Evolutionary conservation across 2,888 invertebrate genomes (phyloP).

Genomic region (Leucophenga maculata): DNA sequence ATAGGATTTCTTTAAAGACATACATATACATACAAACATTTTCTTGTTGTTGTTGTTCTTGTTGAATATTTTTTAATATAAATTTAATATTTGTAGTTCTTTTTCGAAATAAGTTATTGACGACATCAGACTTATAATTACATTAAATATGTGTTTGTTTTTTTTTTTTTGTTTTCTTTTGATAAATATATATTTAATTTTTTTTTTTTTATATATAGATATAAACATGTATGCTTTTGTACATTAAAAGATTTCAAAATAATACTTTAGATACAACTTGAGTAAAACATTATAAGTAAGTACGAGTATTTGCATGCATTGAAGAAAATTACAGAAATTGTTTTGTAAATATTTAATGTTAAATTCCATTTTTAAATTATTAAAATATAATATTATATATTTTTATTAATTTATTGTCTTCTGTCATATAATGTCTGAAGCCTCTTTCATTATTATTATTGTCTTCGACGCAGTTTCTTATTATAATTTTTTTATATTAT

Average conservation of each 20-base stretch:
- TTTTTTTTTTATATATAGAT: slow-evolving; percentile 14
- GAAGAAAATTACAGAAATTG: neutral
- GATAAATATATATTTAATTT: neutral
- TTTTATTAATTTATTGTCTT: slow-evolving; percentile 50
- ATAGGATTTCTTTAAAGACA: slow-evolving; percentile 3
- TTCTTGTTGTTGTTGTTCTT: neutral
- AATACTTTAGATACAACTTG: neutral
- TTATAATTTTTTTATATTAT: slow-evolving; percentile 4
- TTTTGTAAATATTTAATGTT: slow-evolving; percentile 3
- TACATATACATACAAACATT: slow-evolving; percentile 2
- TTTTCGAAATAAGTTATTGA: slow-evolving; percentile 60
- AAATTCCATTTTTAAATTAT: too few species aligned
- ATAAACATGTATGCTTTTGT: neutral
- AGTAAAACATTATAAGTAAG: neutral
- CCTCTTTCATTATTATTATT: slow-evolving; percentile 47
- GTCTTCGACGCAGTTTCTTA: slow-evolving; percentile 58
- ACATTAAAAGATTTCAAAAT: slow-evolving; percentile 5
- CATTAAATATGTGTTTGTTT: slow-evolving; percentile 43
- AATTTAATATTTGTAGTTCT: slow-evolving; percentile 37
- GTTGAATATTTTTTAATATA: slow-evolving; percentile 19
- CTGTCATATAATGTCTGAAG: slow-evolving; percentile 25
- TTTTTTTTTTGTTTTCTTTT: slow-evolving; percentile 30
- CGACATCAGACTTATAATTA: slow-evolving; percentile 70
- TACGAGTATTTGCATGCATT: too few species aligned
- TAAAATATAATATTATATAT: neutral